These are phyloP conservation scores for Diaperis boleti DNA, from an alignment of 2,888 invertebrate species.

Conservation along the genomic window DNA sequence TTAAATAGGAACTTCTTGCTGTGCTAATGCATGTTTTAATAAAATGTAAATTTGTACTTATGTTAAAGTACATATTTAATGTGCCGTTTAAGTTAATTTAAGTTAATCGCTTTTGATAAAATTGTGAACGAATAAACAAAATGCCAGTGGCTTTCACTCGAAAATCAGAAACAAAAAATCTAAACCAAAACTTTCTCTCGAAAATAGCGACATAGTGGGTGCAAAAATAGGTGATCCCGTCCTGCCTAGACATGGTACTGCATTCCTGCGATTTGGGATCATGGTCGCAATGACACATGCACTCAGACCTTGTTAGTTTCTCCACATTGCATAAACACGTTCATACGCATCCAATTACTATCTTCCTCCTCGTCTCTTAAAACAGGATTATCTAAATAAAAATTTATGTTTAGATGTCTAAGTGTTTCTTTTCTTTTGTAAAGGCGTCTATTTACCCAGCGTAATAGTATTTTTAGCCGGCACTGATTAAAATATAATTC, in stretches of 20 bases:
- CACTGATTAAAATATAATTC: conserved; percentile 30
- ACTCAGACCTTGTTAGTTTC: conserved; percentile 44
- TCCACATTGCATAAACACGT: conserved; percentile 10
- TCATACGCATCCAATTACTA: conserved; percentile 3
- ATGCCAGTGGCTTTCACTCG: no score
- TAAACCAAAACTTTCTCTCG: no score
- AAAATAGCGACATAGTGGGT: background rate
- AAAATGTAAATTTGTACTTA: no score
- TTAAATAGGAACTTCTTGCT: no score
- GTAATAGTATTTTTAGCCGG: conserved; percentile 17
- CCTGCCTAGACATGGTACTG: conserved; percentile 48
- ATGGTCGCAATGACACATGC: conserved; percentile 49
- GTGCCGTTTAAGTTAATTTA: no score
- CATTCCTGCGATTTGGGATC: conserved; percentile 53
- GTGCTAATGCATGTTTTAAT: no score
- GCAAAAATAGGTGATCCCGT: conserved; percentile 39
- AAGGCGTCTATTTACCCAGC: conserved; percentile 13
- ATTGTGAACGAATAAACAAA: no score
- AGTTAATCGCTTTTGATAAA: no score
- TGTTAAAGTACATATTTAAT: no score
- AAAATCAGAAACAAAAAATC: no score
- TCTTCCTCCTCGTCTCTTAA: conserved; percentile 15
- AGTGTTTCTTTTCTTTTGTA: conserved; percentile 6
- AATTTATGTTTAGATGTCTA: background rate
- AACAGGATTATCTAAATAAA: conserved; percentile 14